These are phyloP conservation scores for Bombus fervidus DNA, from an alignment of 1,140 invertebrate genomes.

Conservation along the genomic window DNA sequence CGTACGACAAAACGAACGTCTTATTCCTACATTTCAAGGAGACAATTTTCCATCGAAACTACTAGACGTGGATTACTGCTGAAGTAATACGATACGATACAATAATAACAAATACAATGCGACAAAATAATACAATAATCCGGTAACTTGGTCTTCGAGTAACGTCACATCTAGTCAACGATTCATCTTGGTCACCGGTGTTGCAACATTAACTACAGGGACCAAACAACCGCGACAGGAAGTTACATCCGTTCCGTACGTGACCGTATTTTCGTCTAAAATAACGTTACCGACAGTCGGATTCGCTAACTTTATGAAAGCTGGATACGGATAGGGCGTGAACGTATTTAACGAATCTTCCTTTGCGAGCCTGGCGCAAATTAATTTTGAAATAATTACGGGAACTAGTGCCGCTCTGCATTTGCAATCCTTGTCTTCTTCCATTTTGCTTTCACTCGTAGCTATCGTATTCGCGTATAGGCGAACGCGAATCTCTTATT, in stretches of 20 bases:
- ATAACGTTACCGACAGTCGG: not conserved
- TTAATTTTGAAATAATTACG: slow-evolving; percentile 20
- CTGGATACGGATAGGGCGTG: not conserved
- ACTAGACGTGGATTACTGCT: not conserved
- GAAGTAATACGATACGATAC: not conserved
- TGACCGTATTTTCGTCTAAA: not conserved
- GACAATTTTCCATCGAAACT: not conserved
- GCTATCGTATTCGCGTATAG: too few species aligned
- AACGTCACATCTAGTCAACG: not conserved
- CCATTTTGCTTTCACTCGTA: not conserved
- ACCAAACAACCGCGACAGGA: not conserved
- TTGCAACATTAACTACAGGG: not conserved
- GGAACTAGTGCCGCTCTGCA: too few species aligned
- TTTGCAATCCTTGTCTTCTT: not conserved
- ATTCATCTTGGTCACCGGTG: not conserved
- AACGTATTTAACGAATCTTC: not conserved
- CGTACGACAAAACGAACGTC: not conserved
- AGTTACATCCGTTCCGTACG: not conserved
- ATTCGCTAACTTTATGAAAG: not conserved
- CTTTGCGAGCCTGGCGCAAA: not conserved
- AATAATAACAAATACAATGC: too few species aligned
- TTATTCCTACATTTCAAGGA: not conserved
- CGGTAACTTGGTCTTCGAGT: not conserved
- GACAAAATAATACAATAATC: not conserved
- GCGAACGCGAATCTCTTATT: too few species aligned